Base-by-base conservation (phyloP, 2,888 invertebrate species). In the Bembecia ichneumoniformis region DNA sequence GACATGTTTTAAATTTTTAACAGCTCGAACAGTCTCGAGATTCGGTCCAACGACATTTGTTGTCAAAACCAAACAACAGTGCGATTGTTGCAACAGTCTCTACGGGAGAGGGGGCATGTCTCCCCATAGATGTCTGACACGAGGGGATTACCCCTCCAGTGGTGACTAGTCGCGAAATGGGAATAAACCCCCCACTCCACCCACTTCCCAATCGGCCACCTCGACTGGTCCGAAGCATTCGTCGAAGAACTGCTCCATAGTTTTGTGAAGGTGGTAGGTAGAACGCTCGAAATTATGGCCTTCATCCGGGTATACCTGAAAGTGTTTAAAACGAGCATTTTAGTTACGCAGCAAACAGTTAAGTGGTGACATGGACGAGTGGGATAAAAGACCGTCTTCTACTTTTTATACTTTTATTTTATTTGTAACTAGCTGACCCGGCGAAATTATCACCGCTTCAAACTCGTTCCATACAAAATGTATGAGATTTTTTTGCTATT, bases 261-360 rank as follows among this genome's bases (percentile, higher is more conserved):
- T 92, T 66, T 91, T 91, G 82, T 94, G 94, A 51, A 96, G 89
- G 71, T 97, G 96, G 49, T 92, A 87, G 47, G 90, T 87, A 0
- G 94, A 93, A 47, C 92, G 91, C 54, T 89, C 88, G 65, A 96
- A 91, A 44, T 89, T 84, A 73, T 96, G 95, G 35, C 92, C 92
- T 72, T 95, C 95, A 74, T 96, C 96, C 0, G 96, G 94, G 73
- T 97, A 97, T 0, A 95, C 91, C 95, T 96, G 82, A 5, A 44
- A 44, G 40, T 13, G n/a, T 40, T 40, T 40, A 13, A 7, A 14
- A 28, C 9, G 7, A 9, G 9, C 28, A 9, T 28, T 28, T 28
- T 28, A 28, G 28, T 28, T 28, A 28, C 2, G 2, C 7, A 28
- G 28, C 9, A 9, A 28, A 0, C 7, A 28, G 5, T n/a, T n/a